phyloP scores from a whole-genome alignment of 2,888 invertebrate genomes.

The Parnassius apollo region DNA sequence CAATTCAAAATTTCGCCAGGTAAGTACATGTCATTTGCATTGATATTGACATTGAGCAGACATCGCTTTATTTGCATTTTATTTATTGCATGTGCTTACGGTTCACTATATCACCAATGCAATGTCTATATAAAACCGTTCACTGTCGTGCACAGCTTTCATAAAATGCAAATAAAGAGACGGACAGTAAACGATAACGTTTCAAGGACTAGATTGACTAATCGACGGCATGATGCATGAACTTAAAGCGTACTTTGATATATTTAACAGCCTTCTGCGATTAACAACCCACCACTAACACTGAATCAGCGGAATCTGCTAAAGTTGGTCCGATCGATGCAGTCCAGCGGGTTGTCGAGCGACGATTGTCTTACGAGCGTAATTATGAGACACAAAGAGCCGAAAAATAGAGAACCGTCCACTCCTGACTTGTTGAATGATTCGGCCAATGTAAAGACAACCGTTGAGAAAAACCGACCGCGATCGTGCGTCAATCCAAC shows the following conservation, averaged over 20 bases:
- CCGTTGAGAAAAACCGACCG: slow-evolving; percentile 82
- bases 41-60: slow-evolving; percentile 50
- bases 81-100: slow-evolving; percentile 77
- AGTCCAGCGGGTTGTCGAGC: slow-evolving; percentile 79
- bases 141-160: slow-evolving; percentile 74
- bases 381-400: slow-evolving; percentile 75
- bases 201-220: slow-evolving; percentile 40
- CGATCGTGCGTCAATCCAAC: slow-evolving; percentile 85
- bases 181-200: slow-evolving; percentile 39
- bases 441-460: slow-evolving; percentile 75
- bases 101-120: slow-evolving; percentile 60
- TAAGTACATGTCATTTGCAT: slow-evolving; percentile 48
- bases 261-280: slow-evolving; percentile 80
- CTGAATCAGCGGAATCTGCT: slow-evolving; percentile 81
- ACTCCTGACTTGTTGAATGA: slow-evolving; percentile 82
- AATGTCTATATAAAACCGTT: slow-evolving; percentile 49
- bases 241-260: slow-evolving; percentile 67
- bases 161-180: slow-evolving; percentile 79
- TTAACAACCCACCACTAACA: slow-evolving; percentile 79
- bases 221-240: slow-evolving; percentile 73
- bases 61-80: slow-evolving; percentile 80
- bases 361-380: slow-evolving; percentile 78
- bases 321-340: slow-evolving; percentile 81
- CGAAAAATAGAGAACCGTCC: slow-evolving; percentile 73
- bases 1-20: slow-evolving; percentile 24